phyloP scores from a whole-genome alignment of 2,888 invertebrate genomes.

The Listrodromus nycthemerus region DNA sequence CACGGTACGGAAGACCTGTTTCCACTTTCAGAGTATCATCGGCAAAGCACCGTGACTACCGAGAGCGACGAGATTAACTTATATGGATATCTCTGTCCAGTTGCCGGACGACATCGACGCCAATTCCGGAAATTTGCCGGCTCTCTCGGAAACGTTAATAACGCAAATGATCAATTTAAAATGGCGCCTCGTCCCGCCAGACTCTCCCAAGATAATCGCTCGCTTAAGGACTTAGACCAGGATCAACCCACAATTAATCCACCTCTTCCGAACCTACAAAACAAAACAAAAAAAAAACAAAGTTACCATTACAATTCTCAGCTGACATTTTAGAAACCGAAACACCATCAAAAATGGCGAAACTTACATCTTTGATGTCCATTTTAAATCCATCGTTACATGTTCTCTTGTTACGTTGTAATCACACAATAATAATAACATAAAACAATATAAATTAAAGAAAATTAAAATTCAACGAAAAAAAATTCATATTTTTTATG shows the following conservation, averaged over 20 bases:
- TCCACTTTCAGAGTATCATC: background rate
- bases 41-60: background rate
- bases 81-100: slow-evolving; percentile 9
- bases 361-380: no score
- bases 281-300: background rate
- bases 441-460: background rate
- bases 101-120: background rate
- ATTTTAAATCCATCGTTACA: no score
- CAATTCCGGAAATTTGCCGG: background rate
- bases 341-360: no score
- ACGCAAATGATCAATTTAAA: background rate
- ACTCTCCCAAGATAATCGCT: background rate
- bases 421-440: no score
- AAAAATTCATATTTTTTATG: no score
- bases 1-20: background rate
- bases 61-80: slow-evolving; percentile 1
- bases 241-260: no score
- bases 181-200: background rate
- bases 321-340: no score
- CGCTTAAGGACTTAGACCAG: background rate
- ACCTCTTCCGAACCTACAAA: background rate
- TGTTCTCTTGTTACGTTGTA: no score
- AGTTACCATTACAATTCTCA: no score
- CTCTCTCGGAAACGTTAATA: background rate
- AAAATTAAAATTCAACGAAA: background rate